Conservation (phyloP, 2,888 invertebrate genomes). For the Nephrotoma flavescens region DNA sequence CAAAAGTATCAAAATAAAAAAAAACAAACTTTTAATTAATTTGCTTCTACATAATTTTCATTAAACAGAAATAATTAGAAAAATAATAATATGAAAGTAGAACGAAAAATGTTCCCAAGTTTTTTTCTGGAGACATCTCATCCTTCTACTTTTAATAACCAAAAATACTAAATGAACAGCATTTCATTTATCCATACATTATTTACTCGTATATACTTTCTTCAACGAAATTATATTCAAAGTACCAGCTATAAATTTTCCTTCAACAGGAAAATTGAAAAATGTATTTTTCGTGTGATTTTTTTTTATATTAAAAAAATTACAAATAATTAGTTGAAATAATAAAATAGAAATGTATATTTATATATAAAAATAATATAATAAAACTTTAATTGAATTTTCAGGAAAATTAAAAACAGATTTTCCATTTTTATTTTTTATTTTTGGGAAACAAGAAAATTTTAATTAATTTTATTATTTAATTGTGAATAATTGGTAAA, state of each 20-base stretch:
- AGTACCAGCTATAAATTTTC: background rate
- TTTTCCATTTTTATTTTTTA: background rate
- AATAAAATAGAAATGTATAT: background rate
- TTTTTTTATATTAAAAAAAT: background rate
- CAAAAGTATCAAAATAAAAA: background rate
- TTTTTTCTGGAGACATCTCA: background rate
- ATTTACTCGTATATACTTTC: background rate
- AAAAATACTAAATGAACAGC: background rate
- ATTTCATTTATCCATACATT: background rate
- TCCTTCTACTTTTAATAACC: background rate
- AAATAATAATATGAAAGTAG: background rate
- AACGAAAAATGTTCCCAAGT: background rate
- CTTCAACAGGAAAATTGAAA: background rate
- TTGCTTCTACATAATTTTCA: background rate
- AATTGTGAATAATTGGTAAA: background rate
- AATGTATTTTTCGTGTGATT: background rate
- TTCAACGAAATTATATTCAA: background rate
- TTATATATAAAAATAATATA: background rate
- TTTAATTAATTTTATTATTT: background rate
- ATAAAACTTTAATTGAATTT: background rate
- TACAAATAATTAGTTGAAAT: background rate
- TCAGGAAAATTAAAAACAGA: background rate
- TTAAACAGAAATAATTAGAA: background rate
- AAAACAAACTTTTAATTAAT: background rate
- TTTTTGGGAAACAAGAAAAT: background rate